Base-by-base conservation (phyloP, 2,797 vertebrate species). In the Ciconia nigra region DNA sequence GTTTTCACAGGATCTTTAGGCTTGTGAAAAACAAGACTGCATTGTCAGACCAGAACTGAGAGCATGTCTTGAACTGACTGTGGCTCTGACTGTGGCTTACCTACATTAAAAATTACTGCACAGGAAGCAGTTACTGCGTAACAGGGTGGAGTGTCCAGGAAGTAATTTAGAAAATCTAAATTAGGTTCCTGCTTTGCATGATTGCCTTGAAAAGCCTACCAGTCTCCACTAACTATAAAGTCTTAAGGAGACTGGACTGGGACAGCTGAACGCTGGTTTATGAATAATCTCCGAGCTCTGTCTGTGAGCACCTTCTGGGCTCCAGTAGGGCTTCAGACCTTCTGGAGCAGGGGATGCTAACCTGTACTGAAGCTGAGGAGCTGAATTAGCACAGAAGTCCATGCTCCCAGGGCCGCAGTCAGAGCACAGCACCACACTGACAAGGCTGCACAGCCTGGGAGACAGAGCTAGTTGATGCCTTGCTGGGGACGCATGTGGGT, bases 141-240 rank as follows among this genome's bases (percentile, higher is more conserved):
- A 61, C 28, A 57, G 41, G 66, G 70, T 79, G 41, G 49, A 69
- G 70, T 44, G 55, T 57, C 28, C 41, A 83, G 54, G 61, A n/a
- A 41, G 22, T 49, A 82, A 69, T 95, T 95, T 82, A 47, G 49
- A 74, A 91, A 94, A 84, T 20, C 17, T 59, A 57, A 79, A 54
- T 82, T 54, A 65, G 20, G 5, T 76, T 91, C 22, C 26, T 87
- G 13, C 13, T 92, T 78, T 65, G 20, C 20, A 61, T 26, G n/a
- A 76, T 78, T 74, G 8, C 15, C 3, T 37, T 2, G 1, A 76
- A 89, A 84, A 69, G 8, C 11, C 12, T 72, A 49, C 26, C 2
- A 3, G 29, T 73, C 26, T 66, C 24, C 24, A 46, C 29, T 39
- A 54, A 41, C 16, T 44, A 16, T 14, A 44, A 42, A 55, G 5